Base-by-base conservation (phyloP, 2,113 vertebrate genomes). In the Leucopsar rothschildi region DNA sequence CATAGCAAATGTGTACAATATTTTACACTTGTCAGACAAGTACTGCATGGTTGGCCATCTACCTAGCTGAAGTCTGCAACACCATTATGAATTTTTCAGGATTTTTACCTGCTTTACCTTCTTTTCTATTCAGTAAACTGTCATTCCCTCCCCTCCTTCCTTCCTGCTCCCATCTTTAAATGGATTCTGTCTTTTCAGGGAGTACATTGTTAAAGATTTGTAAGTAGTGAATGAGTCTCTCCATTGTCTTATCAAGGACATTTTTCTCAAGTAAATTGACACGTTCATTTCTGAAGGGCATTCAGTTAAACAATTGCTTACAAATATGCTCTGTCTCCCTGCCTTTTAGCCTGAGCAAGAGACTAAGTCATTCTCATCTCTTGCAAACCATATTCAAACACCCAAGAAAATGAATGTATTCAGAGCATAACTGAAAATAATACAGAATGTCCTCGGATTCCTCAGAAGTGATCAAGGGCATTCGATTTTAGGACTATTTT, bases 251-350 rank as follows among this genome's bases (percentile, higher is more conserved):
- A 55, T 52, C 7, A 2, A 75, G 52, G 73, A 59, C 65, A 49
- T 92, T 91, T 91, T 84, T 94, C 77, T 75, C 21, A 42, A 66
- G 61, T n/a, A 79, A 95, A 89, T 40, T 66, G 52, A 84, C 35
- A 56, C 2, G 2, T 49, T 87, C 35, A n/a, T 16, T 91, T 92
- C 44, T 82, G 65, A 91, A 94, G 70, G 44, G n/a, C 44, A 37
- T 90, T 71, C 65, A 59, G 27, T 78, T 79, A 59, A 84, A 84
- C 35, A 73, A 3, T 27, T 59, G 14, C 27, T 49, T 75, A 27
- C 11, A 82, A 82, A 82, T 37, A 85, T 52, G 11, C 19, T 72
- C 42, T 63, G 50, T 57, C 3, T 86, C 35, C 23, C 56, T 63
- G 47, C 19, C 39, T 83, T 82, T 93, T 77, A 73, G 23, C n/a